Conservation (phyloP, 1,140 invertebrate genomes). For the Saxidomus purpurata region DNA sequence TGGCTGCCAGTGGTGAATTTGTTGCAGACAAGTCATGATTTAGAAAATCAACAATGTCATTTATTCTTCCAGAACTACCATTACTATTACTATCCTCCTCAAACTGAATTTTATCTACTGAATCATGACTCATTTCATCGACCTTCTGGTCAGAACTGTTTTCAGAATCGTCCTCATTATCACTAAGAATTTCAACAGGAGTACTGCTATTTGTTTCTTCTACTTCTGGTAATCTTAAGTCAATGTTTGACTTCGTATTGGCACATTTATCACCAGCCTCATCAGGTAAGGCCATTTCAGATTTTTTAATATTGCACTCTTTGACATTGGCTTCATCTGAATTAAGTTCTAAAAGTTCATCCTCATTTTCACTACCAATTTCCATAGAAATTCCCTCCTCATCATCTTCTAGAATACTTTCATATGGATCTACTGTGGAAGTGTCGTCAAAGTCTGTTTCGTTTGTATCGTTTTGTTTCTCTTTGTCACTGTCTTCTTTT, state of each 20-base stretch:
- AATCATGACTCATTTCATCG: background rate
- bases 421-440: background rate
- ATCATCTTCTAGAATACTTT: background rate
- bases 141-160: background rate
- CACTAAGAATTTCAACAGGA: background rate
- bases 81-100: slow-evolving; percentile 13
- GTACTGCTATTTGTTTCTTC: background rate
- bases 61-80: slow-evolving; percentile 2
- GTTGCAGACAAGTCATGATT: slow-evolving; percentile 18
- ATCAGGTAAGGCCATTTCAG: background rate
- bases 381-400: slow-evolving; percentile 57
- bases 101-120: slow-evolving; percentile 19
- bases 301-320: background rate
- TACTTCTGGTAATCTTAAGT: background rate
- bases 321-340: background rate
- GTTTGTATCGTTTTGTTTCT: background rate
- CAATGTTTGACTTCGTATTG: background rate
- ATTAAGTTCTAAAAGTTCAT: slow-evolving; percentile 11
- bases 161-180: background rate
- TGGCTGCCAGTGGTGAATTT: slow-evolving; percentile 9
- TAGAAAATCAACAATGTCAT: slow-evolving; percentile 36
- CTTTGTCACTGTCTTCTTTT: background rate
- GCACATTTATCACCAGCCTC: background rate
- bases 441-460: background rate
- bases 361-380: slow-evolving; percentile 57